Evolutionary conservation across 2,888 invertebrate species (phyloP).

Genomic region (Hirtodrosophila cameraria): DNA sequence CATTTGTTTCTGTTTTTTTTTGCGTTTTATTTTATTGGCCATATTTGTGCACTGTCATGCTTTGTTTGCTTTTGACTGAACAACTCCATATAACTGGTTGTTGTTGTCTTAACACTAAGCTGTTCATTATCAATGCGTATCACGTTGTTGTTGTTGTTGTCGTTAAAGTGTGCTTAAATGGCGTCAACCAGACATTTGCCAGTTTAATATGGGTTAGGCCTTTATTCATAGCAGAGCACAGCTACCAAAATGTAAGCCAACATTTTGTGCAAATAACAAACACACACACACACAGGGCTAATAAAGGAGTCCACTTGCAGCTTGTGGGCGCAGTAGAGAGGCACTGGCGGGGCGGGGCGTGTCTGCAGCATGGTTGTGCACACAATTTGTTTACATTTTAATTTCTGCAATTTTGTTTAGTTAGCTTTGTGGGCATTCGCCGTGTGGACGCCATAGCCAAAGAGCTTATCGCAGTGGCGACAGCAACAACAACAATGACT

Average conservation of each 20-base stretch:
- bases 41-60: conserved; percentile 77
- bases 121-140: conserved; percentile 79
- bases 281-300: conserved; percentile 57
- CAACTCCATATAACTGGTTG: conserved; percentile 47
- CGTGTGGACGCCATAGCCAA: conserved; percentile 57
- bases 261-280: conserved; percentile 60
- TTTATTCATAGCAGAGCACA: not conserved
- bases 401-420: conserved; percentile 80
- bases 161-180: conserved; percentile 80
- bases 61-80: conserved; percentile 65
- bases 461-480: conserved; percentile 67
- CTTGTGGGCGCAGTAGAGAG: conserved; percentile 25
- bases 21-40: conserved; percentile 77
- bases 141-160: conserved; percentile 70
- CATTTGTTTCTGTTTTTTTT: conserved; percentile 28
- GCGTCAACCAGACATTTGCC: conserved; percentile 74
- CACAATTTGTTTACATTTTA: conserved; percentile 81
- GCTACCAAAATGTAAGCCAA: conserved; percentile 61
- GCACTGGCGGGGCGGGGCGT: conserved; percentile 31
- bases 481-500: conserved; percentile 29
- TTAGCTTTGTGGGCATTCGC: conserved; percentile 58
- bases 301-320: conserved; percentile 50
- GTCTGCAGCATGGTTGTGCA: conserved; percentile 38
- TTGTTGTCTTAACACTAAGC: conserved; percentile 57
- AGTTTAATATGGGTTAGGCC: conserved; percentile 65